These are phyloP conservation scores for Porites evermanni DNA, from an alignment of 92 coral and sea anemone genomes.

Conservation along the genomic window DNA sequence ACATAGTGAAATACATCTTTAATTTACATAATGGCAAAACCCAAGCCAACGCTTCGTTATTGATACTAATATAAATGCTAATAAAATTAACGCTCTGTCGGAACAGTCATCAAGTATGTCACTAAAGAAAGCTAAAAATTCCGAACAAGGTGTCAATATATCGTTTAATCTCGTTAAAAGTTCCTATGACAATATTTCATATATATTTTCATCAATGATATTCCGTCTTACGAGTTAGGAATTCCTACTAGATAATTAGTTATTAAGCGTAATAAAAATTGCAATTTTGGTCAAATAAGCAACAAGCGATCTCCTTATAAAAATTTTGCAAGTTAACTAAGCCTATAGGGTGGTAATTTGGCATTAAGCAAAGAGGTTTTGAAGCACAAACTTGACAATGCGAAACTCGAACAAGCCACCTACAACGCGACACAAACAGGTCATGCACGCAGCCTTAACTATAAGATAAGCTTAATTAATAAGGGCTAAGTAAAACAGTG, in stretches of 20 bases:
- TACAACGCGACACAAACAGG: not conserved
- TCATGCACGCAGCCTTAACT: not conserved
- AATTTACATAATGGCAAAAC: too few species aligned
- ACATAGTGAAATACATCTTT: too few species aligned
- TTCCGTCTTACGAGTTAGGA: not conserved
- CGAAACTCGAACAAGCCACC: not conserved
- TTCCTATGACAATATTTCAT: not conserved
- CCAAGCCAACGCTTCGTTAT: too few species aligned
- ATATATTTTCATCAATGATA: not conserved
- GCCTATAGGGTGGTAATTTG: not conserved
- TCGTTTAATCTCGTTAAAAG: not conserved
- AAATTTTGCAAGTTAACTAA: too few species aligned
- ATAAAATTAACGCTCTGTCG: too few species aligned
- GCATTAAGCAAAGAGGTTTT: not conserved
- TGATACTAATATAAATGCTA: too few species aligned
- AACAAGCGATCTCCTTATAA: too few species aligned
- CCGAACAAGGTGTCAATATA: not conserved
- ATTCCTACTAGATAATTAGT: too few species aligned
- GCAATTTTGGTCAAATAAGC: not conserved
- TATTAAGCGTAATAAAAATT: too few species aligned
- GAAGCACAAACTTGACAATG: not conserved
- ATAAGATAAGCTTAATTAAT: too few species aligned
- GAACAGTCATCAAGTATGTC: too few species aligned
- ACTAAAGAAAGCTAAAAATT: too few species aligned
- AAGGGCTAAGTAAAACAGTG: constrained; percentile 4